phyloP scores from a whole-genome alignment of 2,888 invertebrate genomes.

The Sceliomorpha sp. region DNA sequence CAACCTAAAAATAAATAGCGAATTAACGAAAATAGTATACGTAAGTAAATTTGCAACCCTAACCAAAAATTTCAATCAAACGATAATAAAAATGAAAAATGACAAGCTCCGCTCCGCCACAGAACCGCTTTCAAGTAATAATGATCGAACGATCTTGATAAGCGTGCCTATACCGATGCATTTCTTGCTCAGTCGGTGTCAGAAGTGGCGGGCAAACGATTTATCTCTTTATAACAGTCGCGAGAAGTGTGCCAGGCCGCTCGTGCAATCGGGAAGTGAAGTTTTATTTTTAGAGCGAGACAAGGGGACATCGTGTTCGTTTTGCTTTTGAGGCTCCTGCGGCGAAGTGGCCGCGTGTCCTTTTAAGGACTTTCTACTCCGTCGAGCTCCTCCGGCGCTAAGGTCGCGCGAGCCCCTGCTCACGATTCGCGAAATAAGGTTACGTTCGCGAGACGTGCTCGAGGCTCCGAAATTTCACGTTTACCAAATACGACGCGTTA shows the following conservation, averaged over 20 bases:
- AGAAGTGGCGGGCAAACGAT: slow-evolving; percentile 17
- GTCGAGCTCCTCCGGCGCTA: slow-evolving; percentile 21
- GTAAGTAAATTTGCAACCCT: too few relatives aligned
- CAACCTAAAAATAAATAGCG: too few relatives aligned
- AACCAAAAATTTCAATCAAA: too few relatives aligned
- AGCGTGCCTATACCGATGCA: slow-evolving; percentile 1
- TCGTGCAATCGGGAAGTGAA: slow-evolving; percentile 32
- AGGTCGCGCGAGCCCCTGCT: slow-evolving; percentile 28
- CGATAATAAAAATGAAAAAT: too few relatives aligned
- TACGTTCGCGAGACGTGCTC: slow-evolving; percentile 5
- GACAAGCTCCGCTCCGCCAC: too few relatives aligned
- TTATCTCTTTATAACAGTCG: slow-evolving; percentile 32
- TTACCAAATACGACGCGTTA: too few relatives aligned
- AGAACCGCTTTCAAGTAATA: too few relatives aligned
- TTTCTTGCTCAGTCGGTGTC: slow-evolving; percentile 20
- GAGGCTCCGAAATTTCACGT: not conserved
- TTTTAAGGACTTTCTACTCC: slow-evolving; percentile 46
- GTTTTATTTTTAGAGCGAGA: slow-evolving; percentile 38
- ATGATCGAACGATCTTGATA: too few relatives aligned
- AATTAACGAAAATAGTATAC: too few relatives aligned
- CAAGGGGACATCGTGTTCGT: slow-evolving; percentile 20
- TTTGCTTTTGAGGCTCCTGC: slow-evolving; percentile 30
- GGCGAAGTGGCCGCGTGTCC: slow-evolving; percentile 27
- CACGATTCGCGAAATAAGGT: slow-evolving; percentile 23
- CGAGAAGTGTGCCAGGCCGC: slow-evolving; percentile 24